Base-by-base conservation (phyloP, 2,888 invertebrate genomes). In the Epinotia bilunana region DNA sequence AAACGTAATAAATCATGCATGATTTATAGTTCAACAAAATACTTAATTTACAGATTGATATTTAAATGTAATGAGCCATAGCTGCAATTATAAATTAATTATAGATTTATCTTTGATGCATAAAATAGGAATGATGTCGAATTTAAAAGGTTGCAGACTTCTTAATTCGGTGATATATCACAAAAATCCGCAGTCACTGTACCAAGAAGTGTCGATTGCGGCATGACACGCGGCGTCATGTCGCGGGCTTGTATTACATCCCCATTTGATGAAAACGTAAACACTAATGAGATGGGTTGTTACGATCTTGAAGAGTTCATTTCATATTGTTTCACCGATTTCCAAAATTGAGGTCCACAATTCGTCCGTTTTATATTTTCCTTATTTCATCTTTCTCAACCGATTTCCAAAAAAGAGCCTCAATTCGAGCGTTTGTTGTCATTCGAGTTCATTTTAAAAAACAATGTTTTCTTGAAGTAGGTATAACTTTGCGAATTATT, bases 141-240 rank as follows among this genome's bases (percentile, higher is more conserved):
- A 28, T 28, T 28, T 28, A 69, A 75, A 75, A 72, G 71, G 75
- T 75, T 72, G 71, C 55, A 39, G 28, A 61, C 60, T 57, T 28
- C 70, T 65, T 55, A 72, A 75, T 60, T 71, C 67, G 71, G 65
- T 75, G 75, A 75, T 75, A 72, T 71, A 75, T 75, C 67, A 46
- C 61, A 72, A 75, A 75, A 75, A 67, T 72, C 75, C n/a, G 67
- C 67, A 53, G 70, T 75, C 75, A 72, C 58, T 33, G 62, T 71
- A 74, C 74, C 12, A 69, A 70, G 74, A 74, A 71, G 70, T 60
- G 70, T 64, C 70, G 60, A 64, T 74, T 74, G 70, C 74, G 60
- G 71, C 70, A 74, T 60, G 74, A 39, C 49, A 46, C 69, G 74
- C 60, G 16, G 62, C 68, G 18, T 60, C 72, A 23, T 43, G 57